Evolutionary conservation across 92 coral and sea anemone species (phyloP), one percentile per base, ranked within the genome.

Genomic region (Porites rus): DNA sequence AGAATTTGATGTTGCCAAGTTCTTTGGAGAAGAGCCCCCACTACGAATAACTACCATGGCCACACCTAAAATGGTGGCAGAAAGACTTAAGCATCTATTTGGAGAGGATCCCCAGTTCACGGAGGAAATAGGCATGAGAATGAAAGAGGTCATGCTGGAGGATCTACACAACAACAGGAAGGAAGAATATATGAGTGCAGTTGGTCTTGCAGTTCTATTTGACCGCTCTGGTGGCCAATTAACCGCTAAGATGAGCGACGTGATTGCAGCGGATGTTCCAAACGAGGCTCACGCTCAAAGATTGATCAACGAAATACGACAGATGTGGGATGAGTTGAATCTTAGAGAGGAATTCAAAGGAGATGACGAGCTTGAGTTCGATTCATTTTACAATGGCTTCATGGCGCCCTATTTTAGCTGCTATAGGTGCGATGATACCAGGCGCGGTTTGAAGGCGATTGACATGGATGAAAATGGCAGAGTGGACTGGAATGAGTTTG

Each of bases 121-220:
- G 28, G 86, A 82, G 61, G 90, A 87, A 53, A 80, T 82, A 62
- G 96, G 67, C 78, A 24, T 79, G 58, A 87, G 91, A 76, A 93
- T 93, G 96, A 74, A 50, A 60, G 89, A 84, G 69, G 91, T 83
- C 11, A 93, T 93, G 93, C 68, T 93, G 67, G 92, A 90, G 87
- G 96, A 93, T 83, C 96, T 93, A 13, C 86, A 73, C 20, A 61
- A 80, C 20, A 87, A 90, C 69, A 83, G 87, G 43, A 93, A 93
- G 68, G 96, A 93, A 68, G 96, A 93, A 46, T 93, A 90, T 88
- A 93, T 90, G 96, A 93, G 96, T 50, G 84, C 59, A 8, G 92
- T 87, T 28, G 96, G 93, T n/a, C 89, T 90, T 0, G 93, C 96
- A 13, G 10, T 90, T 8, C 54, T 93, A 69, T 93, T 91, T 75